Conservation (phyloP, 2,113 vertebrate genomes). For the Columba livia region DNA sequence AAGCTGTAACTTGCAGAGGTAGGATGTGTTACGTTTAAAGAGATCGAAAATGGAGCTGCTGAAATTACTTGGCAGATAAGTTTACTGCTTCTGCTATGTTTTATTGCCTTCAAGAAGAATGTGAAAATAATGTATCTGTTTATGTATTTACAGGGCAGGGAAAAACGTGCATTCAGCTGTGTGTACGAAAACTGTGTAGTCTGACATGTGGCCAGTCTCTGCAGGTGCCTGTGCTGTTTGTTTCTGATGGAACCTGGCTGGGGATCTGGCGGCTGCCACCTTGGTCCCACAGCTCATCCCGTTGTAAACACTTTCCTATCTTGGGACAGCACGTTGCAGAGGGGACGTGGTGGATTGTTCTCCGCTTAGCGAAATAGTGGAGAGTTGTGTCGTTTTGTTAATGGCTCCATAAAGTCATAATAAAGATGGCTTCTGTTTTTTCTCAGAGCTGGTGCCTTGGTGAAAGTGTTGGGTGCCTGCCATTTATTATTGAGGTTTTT, state of each 20-base stretch:
- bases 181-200: rapidly evolving
- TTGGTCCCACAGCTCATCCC: background rate
- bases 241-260: background rate
- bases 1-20: background rate
- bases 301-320: background rate
- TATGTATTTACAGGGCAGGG: background rate
- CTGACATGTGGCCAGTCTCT: background rate
- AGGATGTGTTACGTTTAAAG: background rate
- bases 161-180: background rate
- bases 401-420: background rate
- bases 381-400: background rate
- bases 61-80: background rate
- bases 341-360: background rate
- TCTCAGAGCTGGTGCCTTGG: background rate
- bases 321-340: background rate
- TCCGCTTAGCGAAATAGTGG: background rate
- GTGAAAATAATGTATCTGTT: background rate
- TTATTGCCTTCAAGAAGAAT: background rate
- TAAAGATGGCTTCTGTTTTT: background rate
- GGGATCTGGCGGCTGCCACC: background rate
- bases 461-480: background rate
- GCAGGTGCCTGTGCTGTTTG: background rate
- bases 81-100: background rate
- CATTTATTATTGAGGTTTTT: background rate
- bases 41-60: background rate